These are phyloP conservation scores for Thryonomys swinderianus DNA, from an alignment of 2,113 vertebrate species.

Conservation along the genomic window DNA sequence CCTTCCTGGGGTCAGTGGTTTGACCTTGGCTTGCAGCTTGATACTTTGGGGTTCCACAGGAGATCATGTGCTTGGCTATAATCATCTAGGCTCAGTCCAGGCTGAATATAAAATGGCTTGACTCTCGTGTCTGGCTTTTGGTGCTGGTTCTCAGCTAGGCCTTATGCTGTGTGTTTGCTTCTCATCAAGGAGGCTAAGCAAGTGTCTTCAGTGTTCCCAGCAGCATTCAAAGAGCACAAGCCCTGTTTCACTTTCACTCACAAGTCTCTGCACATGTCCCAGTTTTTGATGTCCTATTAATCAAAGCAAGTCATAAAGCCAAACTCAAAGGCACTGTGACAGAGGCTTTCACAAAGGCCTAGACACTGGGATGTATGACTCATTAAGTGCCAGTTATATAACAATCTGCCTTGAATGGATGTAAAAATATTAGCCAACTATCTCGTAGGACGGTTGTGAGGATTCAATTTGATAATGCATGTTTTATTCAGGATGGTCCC, in stretches of 20 bases:
- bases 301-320: neutral
- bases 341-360: neutral
- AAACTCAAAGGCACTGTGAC: neutral
- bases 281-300: neutral
- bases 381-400: neutral
- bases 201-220: neutral
- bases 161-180: neutral
- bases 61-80: neutral
- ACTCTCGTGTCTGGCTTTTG: fast-evolving
- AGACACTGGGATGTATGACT: neutral
- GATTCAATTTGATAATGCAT: neutral
- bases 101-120: neutral
- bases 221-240: neutral
- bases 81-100: neutral
- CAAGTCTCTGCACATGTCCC: neutral
- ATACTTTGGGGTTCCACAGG: neutral
- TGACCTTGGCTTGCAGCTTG: neutral
- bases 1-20: neutral
- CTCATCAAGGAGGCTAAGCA: neutral
- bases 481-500: neutral
- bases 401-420: neutral
- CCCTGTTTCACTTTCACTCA: neutral
- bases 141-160: neutral
- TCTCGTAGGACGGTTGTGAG: neutral
- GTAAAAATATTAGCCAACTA: neutral